A percentile compares a stretch with the other conserved stretches of the same genome.
These are phyloP conservation scores for Baryphthengus martii DNA, from an alignment of 2,113 vertebrate genomes.

Conservation along the genomic window DNA sequence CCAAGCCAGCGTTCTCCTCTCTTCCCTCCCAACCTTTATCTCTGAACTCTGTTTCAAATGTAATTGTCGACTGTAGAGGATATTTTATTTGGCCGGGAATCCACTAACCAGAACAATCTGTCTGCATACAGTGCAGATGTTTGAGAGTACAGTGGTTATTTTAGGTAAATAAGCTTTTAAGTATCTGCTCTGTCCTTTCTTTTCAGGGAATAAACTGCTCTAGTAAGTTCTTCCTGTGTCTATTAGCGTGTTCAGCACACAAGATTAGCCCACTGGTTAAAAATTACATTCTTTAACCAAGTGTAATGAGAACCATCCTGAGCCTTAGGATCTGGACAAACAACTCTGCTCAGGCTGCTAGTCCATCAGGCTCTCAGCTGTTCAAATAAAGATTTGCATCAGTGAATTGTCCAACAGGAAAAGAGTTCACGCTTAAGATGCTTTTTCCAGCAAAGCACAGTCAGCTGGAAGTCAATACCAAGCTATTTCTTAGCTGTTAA, in stretches of 20 bases:
- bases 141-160: slow-evolving; percentile 37
- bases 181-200: background rate
- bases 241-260: background rate
- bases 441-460: background rate
- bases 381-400: background rate
- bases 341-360: background rate
- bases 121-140: slow-evolving; percentile 20
- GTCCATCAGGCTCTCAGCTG: background rate
- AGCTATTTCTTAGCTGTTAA: background rate
- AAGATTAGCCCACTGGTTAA: background rate
- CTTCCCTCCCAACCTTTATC: slow-evolving; percentile 8
- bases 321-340: background rate
- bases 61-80: slow-evolving; percentile 24
- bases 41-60: slow-evolving; percentile 44
- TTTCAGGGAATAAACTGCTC: slow-evolving; percentile 8
- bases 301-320: background rate
- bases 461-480: background rate
- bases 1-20: background rate
- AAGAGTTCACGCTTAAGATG: background rate
- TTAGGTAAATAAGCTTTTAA: slow-evolving; percentile 57
- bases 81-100: slow-evolving; percentile 40
- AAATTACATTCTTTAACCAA: background rate
- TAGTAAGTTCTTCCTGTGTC: background rate
- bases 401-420: background rate
- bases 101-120: slow-evolving; percentile 29